These are phyloP conservation scores for Pituophis catenifer DNA, from an alignment of 2,113 vertebrate species.

Conservation along the genomic window DNA sequence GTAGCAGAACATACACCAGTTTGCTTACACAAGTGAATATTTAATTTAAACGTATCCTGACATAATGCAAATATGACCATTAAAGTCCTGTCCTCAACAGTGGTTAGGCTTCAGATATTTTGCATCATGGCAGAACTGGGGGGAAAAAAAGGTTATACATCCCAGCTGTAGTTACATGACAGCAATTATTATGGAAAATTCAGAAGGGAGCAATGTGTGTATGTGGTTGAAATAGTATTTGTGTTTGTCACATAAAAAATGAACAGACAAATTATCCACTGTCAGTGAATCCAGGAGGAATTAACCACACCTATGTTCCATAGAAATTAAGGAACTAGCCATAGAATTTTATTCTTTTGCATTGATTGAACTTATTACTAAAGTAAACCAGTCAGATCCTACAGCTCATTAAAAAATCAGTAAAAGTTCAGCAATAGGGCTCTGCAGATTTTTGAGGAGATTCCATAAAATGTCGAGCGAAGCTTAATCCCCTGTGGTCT, in stretches of 20 bases:
- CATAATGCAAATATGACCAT: conserved; percentile 20
- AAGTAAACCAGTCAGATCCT: not conserved
- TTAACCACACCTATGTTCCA: not conserved
- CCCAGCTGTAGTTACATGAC: not conserved
- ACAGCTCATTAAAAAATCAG: not conserved
- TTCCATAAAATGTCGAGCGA: not conserved
- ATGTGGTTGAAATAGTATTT: not conserved
- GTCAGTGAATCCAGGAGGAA: not conserved
- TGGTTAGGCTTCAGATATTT: not conserved
- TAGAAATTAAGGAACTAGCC: not conserved
- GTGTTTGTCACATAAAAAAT: not conserved
- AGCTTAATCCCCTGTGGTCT: not conserved
- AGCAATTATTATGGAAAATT: not conserved
- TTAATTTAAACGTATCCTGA: not conserved
- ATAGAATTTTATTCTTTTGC: not conserved
- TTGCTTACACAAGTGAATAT: conserved; percentile 35
- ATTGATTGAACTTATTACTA: not conserved
- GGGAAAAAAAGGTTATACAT: not conserved
- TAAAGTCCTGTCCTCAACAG: not conserved
- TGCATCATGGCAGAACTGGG: not conserved
- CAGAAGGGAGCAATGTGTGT: not conserved
- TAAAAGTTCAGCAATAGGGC: not conserved
- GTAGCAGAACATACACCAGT: conserved; percentile 50
- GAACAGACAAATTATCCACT: not conserved
- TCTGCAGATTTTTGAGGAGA: not conserved